These are phyloP conservation scores for Rambutsinella grinnellia DNA, from an alignment of 2,888 invertebrate genomes.

Conservation along the genomic window DNA sequence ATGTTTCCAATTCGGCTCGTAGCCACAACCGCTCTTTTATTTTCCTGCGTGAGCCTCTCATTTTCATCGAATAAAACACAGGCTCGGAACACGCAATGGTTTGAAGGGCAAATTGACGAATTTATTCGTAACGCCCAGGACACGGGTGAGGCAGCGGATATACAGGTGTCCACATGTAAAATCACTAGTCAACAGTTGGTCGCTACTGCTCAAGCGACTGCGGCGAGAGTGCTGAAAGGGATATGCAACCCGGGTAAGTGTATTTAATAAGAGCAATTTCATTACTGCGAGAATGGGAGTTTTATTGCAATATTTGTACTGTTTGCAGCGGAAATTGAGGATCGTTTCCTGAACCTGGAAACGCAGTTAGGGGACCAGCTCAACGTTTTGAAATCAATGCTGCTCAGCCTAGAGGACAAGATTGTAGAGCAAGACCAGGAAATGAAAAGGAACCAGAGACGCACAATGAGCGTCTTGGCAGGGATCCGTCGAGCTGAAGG, in stretches of 20 bases:
- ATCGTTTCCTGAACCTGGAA: slow-evolving; percentile 67
- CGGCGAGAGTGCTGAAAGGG: slow-evolving; percentile 69
- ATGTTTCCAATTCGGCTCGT: neutral
- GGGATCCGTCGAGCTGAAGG: slow-evolving; percentile 55
- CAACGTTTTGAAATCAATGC: slow-evolving; percentile 67
- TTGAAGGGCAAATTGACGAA: slow-evolving; percentile 65
- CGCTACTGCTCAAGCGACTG: slow-evolving; percentile 70
- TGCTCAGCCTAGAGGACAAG: slow-evolving; percentile 67
- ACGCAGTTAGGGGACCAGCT: slow-evolving; percentile 67
- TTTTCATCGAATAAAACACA: neutral
- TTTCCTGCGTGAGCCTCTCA: neutral
- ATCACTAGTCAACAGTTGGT: slow-evolving; percentile 69
- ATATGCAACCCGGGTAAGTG: slow-evolving; percentile 69
- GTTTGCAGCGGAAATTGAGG: slow-evolving; percentile 67
- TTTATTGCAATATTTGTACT: slow-evolving; percentile 1
- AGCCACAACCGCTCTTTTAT: too few relatives aligned
- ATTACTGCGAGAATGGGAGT: neutral
- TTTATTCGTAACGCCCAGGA: slow-evolving; percentile 64
- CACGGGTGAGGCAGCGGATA: slow-evolving; percentile 68
- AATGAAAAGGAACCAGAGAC: slow-evolving; percentile 65
- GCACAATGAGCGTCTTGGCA: slow-evolving; percentile 61
- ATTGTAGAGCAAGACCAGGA: slow-evolving; percentile 67
- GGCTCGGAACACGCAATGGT: slow-evolving; percentile 53
- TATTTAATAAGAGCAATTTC: neutral
- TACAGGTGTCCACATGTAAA: slow-evolving; percentile 69